Evolutionary conservation across 2,797 vertebrate species (phyloP).

Genomic region (Chaetophractus vellerosus): DNA sequence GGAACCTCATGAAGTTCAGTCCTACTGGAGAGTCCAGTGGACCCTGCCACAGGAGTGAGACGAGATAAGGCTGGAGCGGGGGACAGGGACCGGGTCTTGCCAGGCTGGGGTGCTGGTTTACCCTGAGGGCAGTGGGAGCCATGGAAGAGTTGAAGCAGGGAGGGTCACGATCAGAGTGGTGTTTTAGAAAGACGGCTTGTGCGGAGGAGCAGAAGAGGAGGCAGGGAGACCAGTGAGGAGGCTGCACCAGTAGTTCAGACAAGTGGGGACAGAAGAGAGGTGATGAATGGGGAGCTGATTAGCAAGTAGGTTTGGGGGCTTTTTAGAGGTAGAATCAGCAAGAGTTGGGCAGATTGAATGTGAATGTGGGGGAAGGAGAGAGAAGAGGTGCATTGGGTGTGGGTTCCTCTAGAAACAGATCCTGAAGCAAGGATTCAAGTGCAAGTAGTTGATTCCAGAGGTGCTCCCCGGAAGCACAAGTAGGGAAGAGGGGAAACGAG

Average conservation of each 20-base stretch:
- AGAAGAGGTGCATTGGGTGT: neutral
- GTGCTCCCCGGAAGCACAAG: neutral
- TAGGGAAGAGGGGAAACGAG: neutral
- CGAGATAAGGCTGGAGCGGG: neutral
- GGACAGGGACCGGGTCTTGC: neutral
- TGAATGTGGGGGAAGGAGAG: neutral
- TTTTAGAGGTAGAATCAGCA: neutral
- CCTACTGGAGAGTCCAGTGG: neutral
- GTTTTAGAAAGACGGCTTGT: neutral
- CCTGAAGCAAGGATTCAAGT: neutral
- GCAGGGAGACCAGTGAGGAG: neutral
- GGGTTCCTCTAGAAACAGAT: neutral
- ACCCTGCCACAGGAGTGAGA: neutral
- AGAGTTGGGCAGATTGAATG: neutral
- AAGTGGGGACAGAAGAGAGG: neutral
- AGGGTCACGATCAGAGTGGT: neutral
- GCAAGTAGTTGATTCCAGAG: slow-evolving; percentile 21
- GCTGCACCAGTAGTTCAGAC: neutral
- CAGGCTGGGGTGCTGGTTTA: neutral
- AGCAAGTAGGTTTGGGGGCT: neutral
- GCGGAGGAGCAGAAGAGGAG: neutral
- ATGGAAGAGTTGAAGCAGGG: neutral
- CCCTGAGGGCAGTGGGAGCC: neutral
- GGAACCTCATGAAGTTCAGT: neutral
- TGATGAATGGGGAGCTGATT: neutral